A percentile compares a stretch with the other conserved stretches of the same genome.
These are phyloP conservation scores for Sinohyriopsis cumingii DNA, from an alignment of 2,888 invertebrate genomes.

Conservation along the genomic window DNA sequence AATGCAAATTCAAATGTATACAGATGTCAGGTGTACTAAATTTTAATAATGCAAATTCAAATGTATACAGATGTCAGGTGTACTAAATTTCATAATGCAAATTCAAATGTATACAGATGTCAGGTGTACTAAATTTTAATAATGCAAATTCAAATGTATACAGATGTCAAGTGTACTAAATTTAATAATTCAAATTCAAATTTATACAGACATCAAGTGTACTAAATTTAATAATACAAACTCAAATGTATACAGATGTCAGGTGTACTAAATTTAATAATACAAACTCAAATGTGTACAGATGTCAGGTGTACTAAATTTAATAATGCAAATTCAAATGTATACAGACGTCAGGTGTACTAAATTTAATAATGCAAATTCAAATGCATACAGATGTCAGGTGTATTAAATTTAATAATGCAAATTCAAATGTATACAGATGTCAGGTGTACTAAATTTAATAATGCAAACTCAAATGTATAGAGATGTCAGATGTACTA, in stretches of 20 bases:
- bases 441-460: too few species aligned
- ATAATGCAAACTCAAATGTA: too few species aligned
- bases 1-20: too few species aligned
- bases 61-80: not conserved
- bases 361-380: not conserved
- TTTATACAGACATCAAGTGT: too few species aligned
- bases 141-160: too few species aligned
- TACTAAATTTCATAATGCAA: not conserved
- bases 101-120: constrained; percentile 1
- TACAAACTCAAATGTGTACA: not conserved
- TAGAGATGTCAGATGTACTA: not conserved
- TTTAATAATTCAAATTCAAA: too few species aligned
- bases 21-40: not conserved
- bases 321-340: not conserved
- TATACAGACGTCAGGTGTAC: not conserved
- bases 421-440: too few species aligned
- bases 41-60: not conserved
- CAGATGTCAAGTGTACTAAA: too few species aligned
- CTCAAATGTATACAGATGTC: not conserved
- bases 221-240: not conserved
- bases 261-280: not conserved
- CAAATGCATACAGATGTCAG: not conserved
- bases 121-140: not conserved
- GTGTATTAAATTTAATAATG: not conserved
- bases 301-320: not conserved